Evolutionary conservation across 2,113 vertebrate species (phyloP), one percentile per base, ranked within the genome.

Genomic region (Oryzias melastigma): DNA sequence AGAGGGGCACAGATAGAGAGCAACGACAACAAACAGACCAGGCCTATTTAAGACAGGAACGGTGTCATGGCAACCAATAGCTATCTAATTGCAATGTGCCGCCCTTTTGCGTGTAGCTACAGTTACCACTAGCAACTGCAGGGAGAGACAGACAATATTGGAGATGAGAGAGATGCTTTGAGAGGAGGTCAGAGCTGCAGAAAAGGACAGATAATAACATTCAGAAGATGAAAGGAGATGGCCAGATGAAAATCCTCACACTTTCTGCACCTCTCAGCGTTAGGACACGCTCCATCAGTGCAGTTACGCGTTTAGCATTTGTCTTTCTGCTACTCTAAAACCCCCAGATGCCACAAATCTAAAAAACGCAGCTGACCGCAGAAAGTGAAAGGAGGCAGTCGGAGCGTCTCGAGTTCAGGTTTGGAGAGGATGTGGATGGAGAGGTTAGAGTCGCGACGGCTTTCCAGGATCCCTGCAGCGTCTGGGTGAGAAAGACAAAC

Each of bases 61-160:
- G 81, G 75, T 65, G 64, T 89, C 89, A 91, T 90, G 90, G 91
- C 88, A 92, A 93, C 90, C 83, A 75, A 92, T 92, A 90, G 88
- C 90, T 83, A 85, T 91, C 90, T 93, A 90, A 92, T 92, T 90
- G 86, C 78, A 35, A 72, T 77, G 80, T 81, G 81, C 80, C 50
- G 64, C 74, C 81, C 79, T 89, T 87, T 85, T 83, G 85, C 51
- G 27, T 84, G 77, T 78, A 78, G 82, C 73, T 81, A 83, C 79
- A 62, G 92, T 91, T 87, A 90, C 91, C 84, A 88, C 53, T 82
- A 84, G 90, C 90, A 92, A 93, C 90, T 14, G 78, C 62, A 69
- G 76, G 51, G 50, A 77, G 73, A 78, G 78, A 46, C 45, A 58
- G 78, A 80, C 68, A 51, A 74, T 55, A 81, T 61, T 42, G 47